A percentile compares a stretch with the other conserved stretches of the same genome.
phyloP scores from a whole-genome alignment of 2,113 vertebrate species.

The Pterocles orientalis region DNA sequence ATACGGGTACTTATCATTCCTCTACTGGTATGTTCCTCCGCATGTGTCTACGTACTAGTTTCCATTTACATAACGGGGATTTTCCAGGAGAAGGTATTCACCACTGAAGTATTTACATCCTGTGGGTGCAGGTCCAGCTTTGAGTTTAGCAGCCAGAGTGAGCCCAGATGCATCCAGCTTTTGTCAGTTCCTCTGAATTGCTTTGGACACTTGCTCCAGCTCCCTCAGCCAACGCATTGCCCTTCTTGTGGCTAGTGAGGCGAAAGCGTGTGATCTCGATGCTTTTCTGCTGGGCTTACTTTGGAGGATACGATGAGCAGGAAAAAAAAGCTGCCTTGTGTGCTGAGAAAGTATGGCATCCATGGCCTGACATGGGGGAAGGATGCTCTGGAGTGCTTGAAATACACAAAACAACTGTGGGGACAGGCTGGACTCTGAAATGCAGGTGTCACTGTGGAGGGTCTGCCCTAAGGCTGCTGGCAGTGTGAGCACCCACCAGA shows the following conservation, averaged over 20 bases:
- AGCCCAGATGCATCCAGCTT: neutral
- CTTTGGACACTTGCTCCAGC: neutral
- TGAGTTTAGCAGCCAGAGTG: neutral
- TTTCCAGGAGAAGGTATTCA: slow-evolving; percentile 20
- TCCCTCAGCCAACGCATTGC: neutral
- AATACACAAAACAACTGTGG: neutral
- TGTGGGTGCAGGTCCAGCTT: neutral
- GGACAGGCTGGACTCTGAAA: neutral
- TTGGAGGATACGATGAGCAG: neutral
- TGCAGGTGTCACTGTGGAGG: neutral
- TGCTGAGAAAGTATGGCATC: neutral
- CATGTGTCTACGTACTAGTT: neutral
- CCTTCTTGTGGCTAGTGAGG: neutral
- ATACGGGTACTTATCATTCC: neutral
- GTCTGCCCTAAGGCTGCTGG: neutral
- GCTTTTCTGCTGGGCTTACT: neutral
- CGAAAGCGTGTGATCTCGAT: neutral
- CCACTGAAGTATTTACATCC: neutral
- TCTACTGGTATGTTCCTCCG: neutral
- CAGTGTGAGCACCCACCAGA: rapidly evolving
- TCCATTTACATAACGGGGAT: neutral
- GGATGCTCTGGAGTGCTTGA: neutral
- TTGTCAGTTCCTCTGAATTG: neutral
- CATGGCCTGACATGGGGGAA: neutral
- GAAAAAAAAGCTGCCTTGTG: neutral